Evolutionary conservation across 2,797 vertebrate species (phyloP), one percentile per base, ranked within the genome.

Genomic region (Lemur catta): DNA sequence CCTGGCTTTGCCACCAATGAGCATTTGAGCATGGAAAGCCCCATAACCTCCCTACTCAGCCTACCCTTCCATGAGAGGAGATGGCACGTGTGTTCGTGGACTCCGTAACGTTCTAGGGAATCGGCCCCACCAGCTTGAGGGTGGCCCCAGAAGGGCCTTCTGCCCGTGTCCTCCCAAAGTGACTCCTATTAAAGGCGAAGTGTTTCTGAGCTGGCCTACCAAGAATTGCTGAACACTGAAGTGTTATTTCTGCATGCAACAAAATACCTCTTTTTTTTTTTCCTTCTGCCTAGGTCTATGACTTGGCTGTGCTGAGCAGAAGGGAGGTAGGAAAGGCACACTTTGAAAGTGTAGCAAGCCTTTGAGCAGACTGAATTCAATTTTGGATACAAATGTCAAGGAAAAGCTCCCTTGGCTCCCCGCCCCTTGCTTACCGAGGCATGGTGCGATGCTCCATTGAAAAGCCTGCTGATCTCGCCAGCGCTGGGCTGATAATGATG

Each of bases 341-440:
- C 92, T 96, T 65, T 55, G 94, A 94, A 96, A 97, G 9, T 96
- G 96, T 97, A 96, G 89, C 84, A 0, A 97, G 89, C 50, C 22
- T 82, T 35, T 74, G 63, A 95, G 63, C 57, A 85, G 91, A 94
- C 18, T 88, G 84, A 84, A 90, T 91, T 95, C 88, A 50, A 69
- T 92, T 88, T 74, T 96, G 86, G 95, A 95, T 97, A 97, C 95
- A 96, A 95, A 94, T 94, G 81, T 95, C 75, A 82, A 93, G 86
- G 79, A 52, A 65, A 81, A 1, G 17, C 69, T 84, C 50, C 79
- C 84, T 89, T 75, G 81, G 63, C 92, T 90, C 33, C 28, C 78
- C 9, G 88, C 46, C 74, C 35, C 71, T 75, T 95, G 89, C 55
- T 97, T n/a, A 91, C 78, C 76, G 87, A 71, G 81, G 95, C 30